Conservation (phyloP, 2,888 invertebrate species). For the Macrosoma leucophasiata region DNA sequence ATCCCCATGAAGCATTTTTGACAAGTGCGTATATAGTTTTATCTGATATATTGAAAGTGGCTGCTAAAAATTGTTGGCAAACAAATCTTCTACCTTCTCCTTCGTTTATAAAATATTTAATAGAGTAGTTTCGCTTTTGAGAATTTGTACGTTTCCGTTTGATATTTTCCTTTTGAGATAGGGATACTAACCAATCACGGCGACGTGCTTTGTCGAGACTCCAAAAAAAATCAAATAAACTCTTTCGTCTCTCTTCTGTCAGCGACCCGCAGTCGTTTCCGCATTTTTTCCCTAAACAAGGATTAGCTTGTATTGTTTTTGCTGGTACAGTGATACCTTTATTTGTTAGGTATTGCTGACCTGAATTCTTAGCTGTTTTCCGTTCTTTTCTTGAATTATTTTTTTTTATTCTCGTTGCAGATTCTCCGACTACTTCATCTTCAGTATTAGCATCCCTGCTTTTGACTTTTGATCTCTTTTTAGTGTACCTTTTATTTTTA, state of each 20-base stretch:
- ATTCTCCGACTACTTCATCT: constrained; percentile 9
- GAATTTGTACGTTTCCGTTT: neutral
- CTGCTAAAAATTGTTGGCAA: too few species aligned
- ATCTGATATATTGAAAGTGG: too few species aligned
- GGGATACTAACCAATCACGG: constrained; percentile 3
- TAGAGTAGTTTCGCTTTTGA: constrained; percentile 1
- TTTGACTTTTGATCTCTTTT: constrained; percentile 9
- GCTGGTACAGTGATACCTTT: neutral
- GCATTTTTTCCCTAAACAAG: constrained; percentile 2
- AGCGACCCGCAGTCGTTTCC: constrained; percentile 2
- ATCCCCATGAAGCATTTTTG: too few species aligned
- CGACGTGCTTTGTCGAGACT: constrained; percentile 1
- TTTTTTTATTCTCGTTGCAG: constrained; percentile 6
- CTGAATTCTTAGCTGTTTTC: neutral
- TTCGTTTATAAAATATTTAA: neutral
- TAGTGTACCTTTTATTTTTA: constrained; percentile 8
- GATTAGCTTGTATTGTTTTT: constrained; percentile 3
- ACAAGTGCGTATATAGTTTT: too few species aligned
- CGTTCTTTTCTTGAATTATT: constrained; percentile 1
- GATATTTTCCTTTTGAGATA: constrained; percentile 1
- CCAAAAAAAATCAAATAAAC: constrained; percentile 3
- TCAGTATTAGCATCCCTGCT: constrained; percentile 11
- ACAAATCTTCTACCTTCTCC: too few species aligned
- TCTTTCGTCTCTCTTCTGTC: constrained; percentile 1
- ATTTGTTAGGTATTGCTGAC: constrained; percentile 1